Base-by-base conservation (phyloP, 2,797 vertebrate species). In the Tapirus indicus region DNA sequence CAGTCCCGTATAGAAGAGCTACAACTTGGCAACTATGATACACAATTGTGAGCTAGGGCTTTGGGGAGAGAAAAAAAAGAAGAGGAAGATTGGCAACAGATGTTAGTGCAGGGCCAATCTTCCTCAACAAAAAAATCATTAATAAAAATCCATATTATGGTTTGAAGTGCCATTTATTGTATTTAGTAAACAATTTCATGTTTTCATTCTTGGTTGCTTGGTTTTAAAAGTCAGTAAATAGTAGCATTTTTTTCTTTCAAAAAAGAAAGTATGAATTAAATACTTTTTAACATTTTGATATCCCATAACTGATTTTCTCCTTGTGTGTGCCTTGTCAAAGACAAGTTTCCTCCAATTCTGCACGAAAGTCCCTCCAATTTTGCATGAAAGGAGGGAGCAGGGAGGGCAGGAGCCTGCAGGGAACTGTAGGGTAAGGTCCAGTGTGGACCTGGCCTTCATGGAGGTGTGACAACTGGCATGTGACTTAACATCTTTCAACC, bases 221-320 rank as follows among this genome's bases (percentile, higher is more conserved):
- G 32, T 78, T 88, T 97, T 27, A 75, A 66, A 87, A 64, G 35
- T 84, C 71, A 91, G 13, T 87, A 44, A 74, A 90, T 62, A 64
- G 21, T 5, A 69, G 18, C 11, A 0, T 54, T 58, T 58, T 66
- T 41, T 87, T 78, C n/a, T 16, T 75, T 38, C 38, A 38, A 38
- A 54, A 44, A 60, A 41, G 14, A 62, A 79, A 90, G 2, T 35
- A 38, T 62, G 35, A 83, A 84, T 80, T 38, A 78, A 78, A 25
- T 69, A 44, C 13, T 62, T 41, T 41, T 38, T 69, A 85, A 38
- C 2, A 18, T 85, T 52, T 62, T 71, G 21, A 5, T 47, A 78
- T 38, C 20, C 38, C 38, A 8, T 66, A 35, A 74, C 23, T 41
- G 25, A 72, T 75, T 90, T 83, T 64, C 29, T 54, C 23, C 68